These are phyloP conservation scores for Drosophila micromelanica DNA, from an alignment of 1,140 invertebrate genomes.

Conservation along the genomic window DNA sequence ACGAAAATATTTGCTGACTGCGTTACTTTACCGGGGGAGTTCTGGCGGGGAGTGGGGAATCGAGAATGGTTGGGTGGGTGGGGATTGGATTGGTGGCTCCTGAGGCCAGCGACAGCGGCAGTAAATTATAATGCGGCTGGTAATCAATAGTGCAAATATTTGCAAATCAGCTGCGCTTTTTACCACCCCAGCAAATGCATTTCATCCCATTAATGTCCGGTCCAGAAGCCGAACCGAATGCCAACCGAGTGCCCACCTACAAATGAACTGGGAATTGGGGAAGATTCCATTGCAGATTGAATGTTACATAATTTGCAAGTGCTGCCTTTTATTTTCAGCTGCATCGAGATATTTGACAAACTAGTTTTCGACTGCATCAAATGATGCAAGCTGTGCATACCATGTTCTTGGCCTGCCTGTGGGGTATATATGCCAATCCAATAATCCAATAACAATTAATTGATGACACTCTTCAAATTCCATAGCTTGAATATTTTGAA, in stretches of 20 bases:
- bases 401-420: slow-evolving; percentile 1
- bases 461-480: too few species aligned
- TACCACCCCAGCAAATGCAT: slow-evolving; percentile 34
- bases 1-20: slow-evolving; percentile 54
- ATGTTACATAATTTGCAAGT: slow-evolving; percentile 43
- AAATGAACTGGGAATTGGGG: neutral
- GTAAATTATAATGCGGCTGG: slow-evolving; percentile 63
- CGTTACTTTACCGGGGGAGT: slow-evolving; percentile 6
- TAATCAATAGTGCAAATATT: slow-evolving; percentile 79
- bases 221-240: neutral
- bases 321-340: slow-evolving; percentile 37
- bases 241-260: slow-evolving; percentile 25
- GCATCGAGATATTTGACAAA: slow-evolving; percentile 13
- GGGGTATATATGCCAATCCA: neutral
- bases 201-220: slow-evolving; percentile 26
- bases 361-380: slow-evolving; percentile 16
- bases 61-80: neutral
- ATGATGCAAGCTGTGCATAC: slow-evolving; percentile 2
- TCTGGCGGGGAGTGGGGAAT: neutral
- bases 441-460: too few species aligned
- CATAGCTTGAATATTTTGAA: too few species aligned
- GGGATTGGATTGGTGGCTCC: too few species aligned
- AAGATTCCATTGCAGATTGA: slow-evolving; percentile 10
- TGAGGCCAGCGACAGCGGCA: slow-evolving; percentile 1
- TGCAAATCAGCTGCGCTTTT: slow-evolving; percentile 65